These are phyloP conservation scores for Menidia menidia DNA, from an alignment of 2,797 vertebrate species.

Conservation along the genomic window DNA sequence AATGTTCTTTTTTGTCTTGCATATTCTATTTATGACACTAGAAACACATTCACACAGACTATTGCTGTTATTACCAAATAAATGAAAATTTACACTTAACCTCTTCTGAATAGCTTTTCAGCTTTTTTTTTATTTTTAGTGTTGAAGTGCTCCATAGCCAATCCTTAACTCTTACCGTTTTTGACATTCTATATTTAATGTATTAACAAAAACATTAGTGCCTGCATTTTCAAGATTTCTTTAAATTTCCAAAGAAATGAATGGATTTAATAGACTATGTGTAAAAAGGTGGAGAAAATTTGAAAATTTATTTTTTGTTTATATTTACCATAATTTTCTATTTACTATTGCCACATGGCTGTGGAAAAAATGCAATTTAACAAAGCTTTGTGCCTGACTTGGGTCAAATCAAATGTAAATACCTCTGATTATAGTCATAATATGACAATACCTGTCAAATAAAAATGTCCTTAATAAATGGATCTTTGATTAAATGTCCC, in stretches of 20 bases:
- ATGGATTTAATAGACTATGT: not conserved
- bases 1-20: slow-evolving; percentile 4
- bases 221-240: not conserved
- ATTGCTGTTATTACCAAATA: not conserved
- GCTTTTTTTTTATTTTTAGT: not conserved
- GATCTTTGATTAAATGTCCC: not conserved
- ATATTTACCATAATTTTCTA: not conserved
- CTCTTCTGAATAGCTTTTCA: not conserved
- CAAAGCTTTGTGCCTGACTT: not conserved
- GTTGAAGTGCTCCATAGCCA: not conserved
- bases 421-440: too few species aligned
- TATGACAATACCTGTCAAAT: not conserved
- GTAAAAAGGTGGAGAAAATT: not conserved
- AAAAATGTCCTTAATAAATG: slow-evolving; percentile 26
- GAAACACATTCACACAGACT: not conserved
- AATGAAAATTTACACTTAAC: not conserved
- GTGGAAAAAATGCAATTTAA: not conserved
- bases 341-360: slow-evolving; percentile 2
- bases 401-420: not conserved
- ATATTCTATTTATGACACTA: slow-evolving; percentile 15
- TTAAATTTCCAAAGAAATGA: not conserved
- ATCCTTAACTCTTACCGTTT: not conserved
- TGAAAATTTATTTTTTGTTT: not conserved
- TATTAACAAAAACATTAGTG: not conserved
- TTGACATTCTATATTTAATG: not conserved